Conservation (phyloP, 1,140 invertebrate species). For the Drosophila aff. region DNA sequence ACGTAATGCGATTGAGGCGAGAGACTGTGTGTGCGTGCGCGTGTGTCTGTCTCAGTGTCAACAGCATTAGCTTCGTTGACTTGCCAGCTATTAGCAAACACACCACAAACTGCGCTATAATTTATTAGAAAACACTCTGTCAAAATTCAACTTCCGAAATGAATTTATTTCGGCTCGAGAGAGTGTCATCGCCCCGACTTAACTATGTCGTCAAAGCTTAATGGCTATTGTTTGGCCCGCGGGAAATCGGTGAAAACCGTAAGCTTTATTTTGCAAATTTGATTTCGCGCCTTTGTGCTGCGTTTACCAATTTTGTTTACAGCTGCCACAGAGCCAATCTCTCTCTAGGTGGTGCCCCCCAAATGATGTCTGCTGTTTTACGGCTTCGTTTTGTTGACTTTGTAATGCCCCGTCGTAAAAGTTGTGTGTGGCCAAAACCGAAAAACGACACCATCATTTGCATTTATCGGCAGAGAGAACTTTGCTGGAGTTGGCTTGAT, state of each 20-base stretch:
- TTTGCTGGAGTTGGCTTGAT: constrained; percentile 51
- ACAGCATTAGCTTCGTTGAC: constrained; percentile 63
- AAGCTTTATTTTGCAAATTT: constrained; percentile 31
- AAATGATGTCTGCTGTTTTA: constrained; percentile 39
- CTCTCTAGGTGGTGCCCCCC: constrained; percentile 15
- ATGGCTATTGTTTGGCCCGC: constrained; percentile 6
- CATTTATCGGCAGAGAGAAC: constrained; percentile 41
- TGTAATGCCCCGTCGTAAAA: constrained; percentile 59
- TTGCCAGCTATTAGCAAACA: constrained; percentile 60
- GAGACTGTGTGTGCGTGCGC: not conserved
- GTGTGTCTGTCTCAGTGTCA: constrained; percentile 29
- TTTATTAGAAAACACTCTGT: constrained; percentile 53
- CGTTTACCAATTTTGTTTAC: constrained; percentile 18
- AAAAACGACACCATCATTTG: constrained; percentile 32
- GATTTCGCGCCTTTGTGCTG: constrained; percentile 33
- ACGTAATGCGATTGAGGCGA: constrained; percentile 62
- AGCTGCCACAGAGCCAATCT: not conserved
- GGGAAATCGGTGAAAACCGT: constrained; percentile 20
- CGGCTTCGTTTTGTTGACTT: constrained; percentile 39
- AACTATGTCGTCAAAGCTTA: constrained; percentile 17
- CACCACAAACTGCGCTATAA: constrained; percentile 59
- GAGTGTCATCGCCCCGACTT: not conserved
- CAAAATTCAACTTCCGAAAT: constrained; percentile 25
- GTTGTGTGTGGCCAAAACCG: constrained; percentile 36
- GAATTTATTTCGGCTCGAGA: constrained; percentile 7